Evolutionary conservation across 2,797 vertebrate species (phyloP).

Genomic region (Neosilurus hyrtlii): DNA sequence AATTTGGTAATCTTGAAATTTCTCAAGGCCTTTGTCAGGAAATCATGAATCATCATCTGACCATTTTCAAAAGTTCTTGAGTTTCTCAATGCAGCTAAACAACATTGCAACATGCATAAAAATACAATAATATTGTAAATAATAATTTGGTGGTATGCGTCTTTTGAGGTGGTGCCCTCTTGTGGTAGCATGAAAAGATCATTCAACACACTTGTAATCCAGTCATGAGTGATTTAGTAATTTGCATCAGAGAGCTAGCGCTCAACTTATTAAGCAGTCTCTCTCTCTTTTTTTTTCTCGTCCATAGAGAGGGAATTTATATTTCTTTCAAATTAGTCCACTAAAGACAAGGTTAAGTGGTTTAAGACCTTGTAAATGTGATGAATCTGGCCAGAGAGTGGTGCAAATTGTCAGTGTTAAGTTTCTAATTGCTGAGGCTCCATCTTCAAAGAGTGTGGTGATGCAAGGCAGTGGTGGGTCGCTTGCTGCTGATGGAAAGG

Average conservation of each 20-base stretch:
- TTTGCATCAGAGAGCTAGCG: background rate
- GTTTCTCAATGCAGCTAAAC: background rate
- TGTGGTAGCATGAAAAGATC: constrained; percentile 3
- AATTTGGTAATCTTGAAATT: constrained; percentile 11
- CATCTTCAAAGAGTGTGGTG: constrained; percentile 62
- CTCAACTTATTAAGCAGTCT: constrained; percentile 6
- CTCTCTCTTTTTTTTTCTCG: background rate
- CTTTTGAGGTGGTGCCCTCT: constrained; percentile 22
- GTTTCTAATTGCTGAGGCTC: constrained; percentile 65
- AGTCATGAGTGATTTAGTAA: constrained; percentile 13
- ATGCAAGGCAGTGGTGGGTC: constrained; percentile 62
- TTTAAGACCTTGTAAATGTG: constrained; percentile 17
- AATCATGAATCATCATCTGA: background rate
- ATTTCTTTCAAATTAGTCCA: constrained; percentile 28
- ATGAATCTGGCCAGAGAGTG: constrained; percentile 53
- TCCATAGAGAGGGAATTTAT: constrained; percentile 16
- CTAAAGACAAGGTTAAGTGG: constrained; percentile 15
- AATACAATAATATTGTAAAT: background rate
- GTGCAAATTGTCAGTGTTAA: constrained; percentile 66
- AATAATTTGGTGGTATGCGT: background rate
- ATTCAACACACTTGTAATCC: background rate
- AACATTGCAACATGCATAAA: constrained; percentile 12
- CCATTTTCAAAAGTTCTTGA: background rate
- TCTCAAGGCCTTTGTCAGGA: constrained; percentile 11
- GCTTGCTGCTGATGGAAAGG: constrained; percentile 59